Conservation (phyloP, 2,888 invertebrate genomes). For the Rhagonycha lutea region DNA sequence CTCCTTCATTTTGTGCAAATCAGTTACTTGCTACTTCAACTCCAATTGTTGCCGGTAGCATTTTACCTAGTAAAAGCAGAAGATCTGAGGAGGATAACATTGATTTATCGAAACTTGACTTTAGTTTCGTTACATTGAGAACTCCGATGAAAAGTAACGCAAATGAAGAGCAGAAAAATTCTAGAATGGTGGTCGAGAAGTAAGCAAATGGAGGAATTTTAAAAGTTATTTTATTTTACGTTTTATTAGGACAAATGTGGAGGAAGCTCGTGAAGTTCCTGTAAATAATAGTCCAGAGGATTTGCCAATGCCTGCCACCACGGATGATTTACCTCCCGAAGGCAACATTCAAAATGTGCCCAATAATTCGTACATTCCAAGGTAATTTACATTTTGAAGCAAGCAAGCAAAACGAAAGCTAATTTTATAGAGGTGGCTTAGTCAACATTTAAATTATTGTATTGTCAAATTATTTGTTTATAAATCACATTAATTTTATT, state of each 20-base stretch:
- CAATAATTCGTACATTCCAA: neutral
- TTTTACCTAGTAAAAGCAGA: neutral
- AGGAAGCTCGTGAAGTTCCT: neutral
- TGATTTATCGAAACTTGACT: neutral
- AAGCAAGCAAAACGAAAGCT: neutral
- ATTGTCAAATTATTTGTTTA: neutral
- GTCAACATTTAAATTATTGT: neutral
- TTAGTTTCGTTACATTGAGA: neutral
- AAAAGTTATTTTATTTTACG: neutral
- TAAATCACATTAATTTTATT: neutral
- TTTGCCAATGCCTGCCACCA: neutral
- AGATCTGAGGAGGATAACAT: neutral
- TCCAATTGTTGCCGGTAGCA: neutral
- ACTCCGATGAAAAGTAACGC: neutral
- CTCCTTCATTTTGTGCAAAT: neutral
- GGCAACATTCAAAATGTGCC: neutral
- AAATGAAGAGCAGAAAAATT: neutral
- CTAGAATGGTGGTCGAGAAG: neutral
- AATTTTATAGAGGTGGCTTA: neutral
- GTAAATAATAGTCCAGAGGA: neutral
- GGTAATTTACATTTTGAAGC: neutral
- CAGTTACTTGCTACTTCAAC: neutral
- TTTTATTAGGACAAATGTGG: neutral
- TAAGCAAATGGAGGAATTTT: neutral
- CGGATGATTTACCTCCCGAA: neutral